Conservation (phyloP, 2,113 vertebrate species). For the Macroglossus sobrinus region DNA sequence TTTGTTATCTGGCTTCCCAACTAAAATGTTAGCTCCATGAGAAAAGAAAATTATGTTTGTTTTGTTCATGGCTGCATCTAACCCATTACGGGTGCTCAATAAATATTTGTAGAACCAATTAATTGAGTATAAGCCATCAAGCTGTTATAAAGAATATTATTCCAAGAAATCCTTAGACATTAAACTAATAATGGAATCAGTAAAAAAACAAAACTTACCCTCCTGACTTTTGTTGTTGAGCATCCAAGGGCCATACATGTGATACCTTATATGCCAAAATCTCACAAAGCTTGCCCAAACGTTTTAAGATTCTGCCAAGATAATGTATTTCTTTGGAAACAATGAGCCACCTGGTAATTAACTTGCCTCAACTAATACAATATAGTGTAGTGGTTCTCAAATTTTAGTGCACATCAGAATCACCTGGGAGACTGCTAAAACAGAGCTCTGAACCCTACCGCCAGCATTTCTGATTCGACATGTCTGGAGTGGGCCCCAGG, state of each 20-base stretch:
- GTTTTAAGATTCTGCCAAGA: neutral
- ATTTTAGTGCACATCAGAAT: neutral
- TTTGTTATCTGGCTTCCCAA: neutral
- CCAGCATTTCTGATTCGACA: neutral
- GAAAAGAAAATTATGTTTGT: neutral
- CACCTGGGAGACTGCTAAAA: neutral
- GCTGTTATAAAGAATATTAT: neutral
- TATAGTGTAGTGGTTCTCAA: neutral
- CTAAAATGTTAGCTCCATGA: neutral
- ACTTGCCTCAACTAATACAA: neutral
- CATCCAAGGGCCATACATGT: neutral
- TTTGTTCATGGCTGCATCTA: neutral
- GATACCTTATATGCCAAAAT: neutral
- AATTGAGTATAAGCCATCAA: neutral
- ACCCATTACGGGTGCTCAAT: neutral
- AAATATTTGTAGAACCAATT: neutral
- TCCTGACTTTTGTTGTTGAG: neutral
- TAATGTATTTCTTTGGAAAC: neutral
- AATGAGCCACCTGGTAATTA: neutral
- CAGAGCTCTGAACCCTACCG: neutral
- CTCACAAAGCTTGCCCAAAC: neutral
- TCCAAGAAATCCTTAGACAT: neutral
- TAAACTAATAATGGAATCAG: neutral
- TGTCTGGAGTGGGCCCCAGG: neutral
- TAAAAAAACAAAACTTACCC: conserved; percentile 4